phyloP scores from a whole-genome alignment of 1,140 invertebrate genomes.

The Drosophila sturtevanti region DNA sequence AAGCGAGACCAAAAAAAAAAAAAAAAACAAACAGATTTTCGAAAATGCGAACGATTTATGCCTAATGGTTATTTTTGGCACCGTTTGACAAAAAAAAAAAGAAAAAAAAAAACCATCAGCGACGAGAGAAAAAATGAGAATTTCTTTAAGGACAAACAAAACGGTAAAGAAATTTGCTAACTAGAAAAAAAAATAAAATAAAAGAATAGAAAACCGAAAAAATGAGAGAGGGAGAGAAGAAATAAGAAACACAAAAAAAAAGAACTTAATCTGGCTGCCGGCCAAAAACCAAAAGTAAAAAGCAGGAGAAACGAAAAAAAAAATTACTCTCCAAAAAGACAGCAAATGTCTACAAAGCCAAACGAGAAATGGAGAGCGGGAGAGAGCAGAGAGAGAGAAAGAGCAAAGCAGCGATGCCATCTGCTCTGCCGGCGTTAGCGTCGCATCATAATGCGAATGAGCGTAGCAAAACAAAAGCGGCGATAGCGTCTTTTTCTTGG shows the following conservation, averaged over 20 bases:
- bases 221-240: neutral
- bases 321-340: slow-evolving; percentile 25
- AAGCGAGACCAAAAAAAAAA: neutral
- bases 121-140: slow-evolving; percentile 4
- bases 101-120: neutral
- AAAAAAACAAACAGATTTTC: slow-evolving; percentile 1
- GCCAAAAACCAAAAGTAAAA: slow-evolving; percentile 34
- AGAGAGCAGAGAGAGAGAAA: neutral
- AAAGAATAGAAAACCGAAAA: neutral
- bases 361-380: neutral
- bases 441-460: slow-evolving; percentile 13
- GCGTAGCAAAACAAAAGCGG: slow-evolving; percentile 33
- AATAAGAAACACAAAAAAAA: slow-evolving; percentile 9
- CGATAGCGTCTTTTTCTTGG: slow-evolving; percentile 23
- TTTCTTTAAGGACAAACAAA: slow-evolving; percentile 7
- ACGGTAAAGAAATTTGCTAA: slow-evolving; percentile 3
- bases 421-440: neutral
- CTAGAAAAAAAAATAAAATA: neutral
- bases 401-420: neutral
- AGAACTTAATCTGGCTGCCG: slow-evolving; percentile 33
- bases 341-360: slow-evolving; percentile 30
- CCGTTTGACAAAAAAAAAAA: slow-evolving; percentile 30
- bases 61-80: slow-evolving; percentile 47
- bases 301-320: neutral
- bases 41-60: slow-evolving; percentile 8